Evolutionary conservation across 2,888 invertebrate species (phyloP).

Genomic region (Netelia fuscicornis): DNA sequence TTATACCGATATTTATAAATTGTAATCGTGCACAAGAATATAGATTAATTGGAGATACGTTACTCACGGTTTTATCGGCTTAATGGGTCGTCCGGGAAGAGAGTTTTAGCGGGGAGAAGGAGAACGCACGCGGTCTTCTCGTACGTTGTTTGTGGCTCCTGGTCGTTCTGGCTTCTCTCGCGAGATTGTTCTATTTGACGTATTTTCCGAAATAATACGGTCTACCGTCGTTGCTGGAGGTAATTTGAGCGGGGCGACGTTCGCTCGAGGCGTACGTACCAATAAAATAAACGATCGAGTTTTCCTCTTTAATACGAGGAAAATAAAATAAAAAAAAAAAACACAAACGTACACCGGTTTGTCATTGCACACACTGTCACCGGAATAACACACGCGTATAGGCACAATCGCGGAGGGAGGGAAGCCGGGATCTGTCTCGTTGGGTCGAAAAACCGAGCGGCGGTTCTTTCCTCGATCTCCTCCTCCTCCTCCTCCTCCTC

Average conservation of each 20-base stretch:
- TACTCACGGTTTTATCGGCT: constrained; percentile 54
- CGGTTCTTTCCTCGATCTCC: not conserved
- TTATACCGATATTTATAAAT: no score
- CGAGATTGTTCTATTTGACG: constrained; percentile 10
- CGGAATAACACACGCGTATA: constrained; percentile 15
- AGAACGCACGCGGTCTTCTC: not conserved
- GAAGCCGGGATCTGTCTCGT: not conserved
- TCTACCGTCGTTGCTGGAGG: constrained; percentile 4
- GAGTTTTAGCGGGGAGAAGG: constrained; percentile 13
- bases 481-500: no score
- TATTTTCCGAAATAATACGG: constrained; percentile 38
- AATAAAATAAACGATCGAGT: constrained; percentile 14
- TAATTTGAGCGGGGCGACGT: not conserved
- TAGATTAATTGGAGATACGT: not conserved
- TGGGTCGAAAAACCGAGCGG: constrained; percentile 12
- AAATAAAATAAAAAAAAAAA: constrained; percentile 24
- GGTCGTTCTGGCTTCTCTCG: not conserved
- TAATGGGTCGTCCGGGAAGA: constrained; percentile 32
- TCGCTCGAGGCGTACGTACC: not conserved
- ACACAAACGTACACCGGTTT: constrained; percentile 44
- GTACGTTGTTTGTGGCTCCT: not conserved
- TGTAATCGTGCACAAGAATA: not conserved
- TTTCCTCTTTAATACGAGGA: constrained; percentile 39
- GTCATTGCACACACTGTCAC: constrained; percentile 55
- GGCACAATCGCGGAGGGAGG: constrained; percentile 8